Percentiles rank a stretch among this genome's conserved stretches.
Evolutionary conservation across 2,797 vertebrate species (phyloP).

Genomic region (Halcyon chelicuti): DNA sequence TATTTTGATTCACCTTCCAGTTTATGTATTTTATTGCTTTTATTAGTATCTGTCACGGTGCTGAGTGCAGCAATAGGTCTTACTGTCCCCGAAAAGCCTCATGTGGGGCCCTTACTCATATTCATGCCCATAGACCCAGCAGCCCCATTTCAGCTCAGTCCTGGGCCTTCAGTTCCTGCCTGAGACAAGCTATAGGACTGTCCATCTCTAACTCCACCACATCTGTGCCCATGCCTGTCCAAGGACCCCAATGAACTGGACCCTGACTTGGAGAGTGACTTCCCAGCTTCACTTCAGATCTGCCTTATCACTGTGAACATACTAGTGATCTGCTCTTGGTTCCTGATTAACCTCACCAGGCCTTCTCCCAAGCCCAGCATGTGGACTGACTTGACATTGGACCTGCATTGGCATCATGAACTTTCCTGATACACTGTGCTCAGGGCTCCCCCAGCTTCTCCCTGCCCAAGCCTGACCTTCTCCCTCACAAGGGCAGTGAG

Average conservation of each 20-base stretch:
- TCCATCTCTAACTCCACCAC: not conserved
- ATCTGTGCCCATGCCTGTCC: not conserved
- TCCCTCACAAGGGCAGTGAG: not conserved
- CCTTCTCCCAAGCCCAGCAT: accelerated
- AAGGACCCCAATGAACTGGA: not conserved
- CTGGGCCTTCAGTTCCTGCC: not conserved
- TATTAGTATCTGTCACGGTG: not conserved
- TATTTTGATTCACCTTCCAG: not conserved
- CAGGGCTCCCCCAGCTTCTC: too few relatives aligned
- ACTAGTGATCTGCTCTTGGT: not conserved
- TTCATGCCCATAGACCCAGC: not conserved
- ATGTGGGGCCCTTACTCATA: not conserved
- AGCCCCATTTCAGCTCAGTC: not conserved
- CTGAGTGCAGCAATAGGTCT: not conserved
- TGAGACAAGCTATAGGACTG: not conserved
- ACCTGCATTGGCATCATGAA: not conserved
- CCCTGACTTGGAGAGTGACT: not conserved
- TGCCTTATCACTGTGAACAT: not conserved
- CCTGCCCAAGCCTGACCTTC: not conserved
- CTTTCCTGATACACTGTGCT: not conserved
- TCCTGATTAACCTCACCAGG: not conserved
- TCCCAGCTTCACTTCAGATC: not conserved
- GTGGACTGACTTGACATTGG: not conserved
- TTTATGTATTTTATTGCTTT: not conserved
- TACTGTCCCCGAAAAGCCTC: not conserved